A percentile compares a stretch with the other conserved stretches of the same genome.
phyloP scores from a whole-genome alignment of 2,888 invertebrate species.

The Dendrolimus pini region DNA sequence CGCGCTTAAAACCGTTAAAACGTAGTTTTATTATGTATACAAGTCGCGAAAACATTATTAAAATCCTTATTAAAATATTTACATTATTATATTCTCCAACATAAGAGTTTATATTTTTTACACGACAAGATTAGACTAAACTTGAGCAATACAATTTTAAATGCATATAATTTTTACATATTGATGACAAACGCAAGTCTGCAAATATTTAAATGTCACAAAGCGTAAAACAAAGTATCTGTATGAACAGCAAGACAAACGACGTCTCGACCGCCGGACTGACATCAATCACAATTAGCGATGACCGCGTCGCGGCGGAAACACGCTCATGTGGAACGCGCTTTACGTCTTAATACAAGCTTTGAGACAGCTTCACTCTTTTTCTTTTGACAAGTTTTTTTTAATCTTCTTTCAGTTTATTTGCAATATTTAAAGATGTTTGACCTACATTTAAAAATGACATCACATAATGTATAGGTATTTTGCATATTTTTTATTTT shows the following conservation, averaged over 20 bases:
- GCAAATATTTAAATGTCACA: slow-evolving; percentile 21
- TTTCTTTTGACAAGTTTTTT: neutral
- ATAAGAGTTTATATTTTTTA: too few species aligned
- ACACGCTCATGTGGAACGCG: slow-evolving; percentile 26
- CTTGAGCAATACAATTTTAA: neutral
- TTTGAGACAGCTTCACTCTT: neutral
- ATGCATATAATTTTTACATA: too few species aligned
- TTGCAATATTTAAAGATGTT: too few species aligned
- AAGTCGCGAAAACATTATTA: too few species aligned
- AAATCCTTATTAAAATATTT: too few species aligned
- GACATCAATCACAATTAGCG: slow-evolving; percentile 69
- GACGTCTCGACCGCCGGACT: slow-evolving; percentile 42
- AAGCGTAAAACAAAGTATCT: slow-evolving; percentile 57
- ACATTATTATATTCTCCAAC: too few species aligned
- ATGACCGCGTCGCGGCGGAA: slow-evolving; percentile 28
- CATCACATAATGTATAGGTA: too few species aligned
- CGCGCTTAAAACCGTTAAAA: too few species aligned
- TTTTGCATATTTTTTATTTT: too few species aligned
- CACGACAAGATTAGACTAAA: neutral
- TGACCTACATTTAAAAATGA: too few species aligned
- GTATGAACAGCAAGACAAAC: slow-evolving; percentile 52
- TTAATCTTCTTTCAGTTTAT: too few species aligned
- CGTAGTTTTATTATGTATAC: too few species aligned
- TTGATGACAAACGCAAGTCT: slow-evolving; percentile 24
- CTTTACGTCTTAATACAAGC: slow-evolving; percentile 23